Evolutionary conservation across 2,888 invertebrate genomes (phyloP).

Genomic region (Drosophila multiciliata): DNA sequence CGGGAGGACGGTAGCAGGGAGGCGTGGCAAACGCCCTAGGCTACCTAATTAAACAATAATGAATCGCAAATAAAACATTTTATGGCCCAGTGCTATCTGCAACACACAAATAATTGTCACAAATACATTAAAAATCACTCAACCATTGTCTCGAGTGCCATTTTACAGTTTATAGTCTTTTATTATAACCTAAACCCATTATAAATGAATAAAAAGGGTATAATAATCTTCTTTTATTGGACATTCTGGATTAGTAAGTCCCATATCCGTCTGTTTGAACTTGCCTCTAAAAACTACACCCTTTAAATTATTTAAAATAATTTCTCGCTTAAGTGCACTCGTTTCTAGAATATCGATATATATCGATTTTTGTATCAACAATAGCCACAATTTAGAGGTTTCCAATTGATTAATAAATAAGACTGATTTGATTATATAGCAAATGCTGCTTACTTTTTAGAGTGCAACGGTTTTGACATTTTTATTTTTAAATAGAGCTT

Average conservation of each 20-base stretch:
- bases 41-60: slow-evolving; percentile 73
- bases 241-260: background rate
- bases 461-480: background rate
- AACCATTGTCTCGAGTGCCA: slow-evolving; percentile 76
- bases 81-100: slow-evolving; percentile 53
- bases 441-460: too few species aligned
- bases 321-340: background rate
- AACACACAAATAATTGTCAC: slow-evolving; percentile 71
- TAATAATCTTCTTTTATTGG: background rate
- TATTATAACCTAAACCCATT: slow-evolving; percentile 4
- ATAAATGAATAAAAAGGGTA: background rate
- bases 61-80: slow-evolving; percentile 75
- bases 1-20: background rate
- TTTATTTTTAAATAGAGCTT: background rate
- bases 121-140: slow-evolving; percentile 80
- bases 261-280: background rate
- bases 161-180: slow-evolving; percentile 38
- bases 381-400: too few species aligned
- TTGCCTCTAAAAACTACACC: background rate
- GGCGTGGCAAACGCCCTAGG: background rate
- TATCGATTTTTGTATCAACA: background rate
- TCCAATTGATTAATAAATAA: background rate
- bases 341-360: background rate
- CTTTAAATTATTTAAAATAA: background rate
- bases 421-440: background rate